Evolutionary conservation across 2,888 invertebrate species (phyloP).

Genomic region (Tuta absoluta): DNA sequence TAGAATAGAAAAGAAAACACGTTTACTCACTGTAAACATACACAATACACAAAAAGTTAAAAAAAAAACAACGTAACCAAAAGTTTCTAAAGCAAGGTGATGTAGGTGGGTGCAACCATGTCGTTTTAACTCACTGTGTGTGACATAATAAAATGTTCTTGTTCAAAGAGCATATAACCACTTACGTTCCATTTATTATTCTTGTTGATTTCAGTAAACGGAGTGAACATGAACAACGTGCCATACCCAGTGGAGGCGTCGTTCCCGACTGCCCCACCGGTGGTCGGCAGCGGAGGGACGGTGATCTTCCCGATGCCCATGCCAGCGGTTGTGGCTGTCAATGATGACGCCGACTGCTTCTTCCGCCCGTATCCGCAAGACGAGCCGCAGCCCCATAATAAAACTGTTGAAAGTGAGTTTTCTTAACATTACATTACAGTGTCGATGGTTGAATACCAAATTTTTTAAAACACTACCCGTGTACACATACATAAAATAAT

Average conservation of each 20-base stretch:
- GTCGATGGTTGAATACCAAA: neutral
- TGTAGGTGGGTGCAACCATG: too few species aligned
- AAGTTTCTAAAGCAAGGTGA: too few species aligned
- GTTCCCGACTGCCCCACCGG: neutral
- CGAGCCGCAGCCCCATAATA: neutral
- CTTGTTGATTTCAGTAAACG: neutral
- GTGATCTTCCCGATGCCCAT: neutral
- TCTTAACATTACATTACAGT: neutral
- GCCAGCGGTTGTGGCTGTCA: neutral
- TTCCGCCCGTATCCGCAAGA: neutral
- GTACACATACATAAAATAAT: too few species aligned
- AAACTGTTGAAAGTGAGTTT: conserved; percentile 12
- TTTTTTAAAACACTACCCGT: too few species aligned
- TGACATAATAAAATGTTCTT: too few species aligned
- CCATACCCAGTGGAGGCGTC: conserved; percentile 7
- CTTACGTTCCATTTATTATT: too few species aligned
- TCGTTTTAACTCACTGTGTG: too few species aligned
- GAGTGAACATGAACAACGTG: neutral
- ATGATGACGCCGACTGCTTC: neutral
- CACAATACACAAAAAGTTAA: too few species aligned
- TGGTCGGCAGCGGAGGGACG: neutral
- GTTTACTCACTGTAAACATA: too few species aligned
- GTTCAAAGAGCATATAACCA: too few species aligned
- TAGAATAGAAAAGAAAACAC: too few species aligned
- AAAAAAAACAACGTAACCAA: too few species aligned